Percentiles rank a stretch among this genome's conserved stretches.
Evolutionary conservation across 2,888 invertebrate species (phyloP).

Genomic region (Lycocerus yunnanus): DNA sequence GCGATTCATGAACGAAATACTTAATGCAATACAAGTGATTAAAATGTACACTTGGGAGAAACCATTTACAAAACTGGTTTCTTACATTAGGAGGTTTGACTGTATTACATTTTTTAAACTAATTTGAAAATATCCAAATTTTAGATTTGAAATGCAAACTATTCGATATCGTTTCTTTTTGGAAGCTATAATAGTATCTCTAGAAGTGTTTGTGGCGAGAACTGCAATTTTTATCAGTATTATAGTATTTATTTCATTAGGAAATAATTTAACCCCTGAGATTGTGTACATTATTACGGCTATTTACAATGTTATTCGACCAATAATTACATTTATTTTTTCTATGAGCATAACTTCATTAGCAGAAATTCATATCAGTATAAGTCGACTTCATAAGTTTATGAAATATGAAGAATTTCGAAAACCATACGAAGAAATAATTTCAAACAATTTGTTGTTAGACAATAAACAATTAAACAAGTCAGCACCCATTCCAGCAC

Average conservation of each 20-base stretch:
- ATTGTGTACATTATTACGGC: conserved; percentile 87
- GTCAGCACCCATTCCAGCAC: not conserved
- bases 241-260: conserved; percentile 73
- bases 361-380: conserved; percentile 79
- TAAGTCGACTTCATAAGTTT: conserved; percentile 69
- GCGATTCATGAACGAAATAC: conserved; percentile 71
- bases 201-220: conserved; percentile 87
- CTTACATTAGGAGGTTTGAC: conserved; percentile 67
- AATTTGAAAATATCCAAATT: conserved; percentile 32
- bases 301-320: conserved; percentile 85
- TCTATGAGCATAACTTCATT: conserved; percentile 83
- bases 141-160: conserved; percentile 71
- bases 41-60: conserved; percentile 98
- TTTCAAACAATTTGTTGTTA: not conserved
- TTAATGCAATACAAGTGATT: conserved; percentile 82
- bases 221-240: conserved; percentile 86
- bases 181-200: conserved; percentile 76
- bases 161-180: conserved; percentile 78
- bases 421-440: conserved; percentile 35
- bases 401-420: conserved; percentile 57
- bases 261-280: conserved; percentile 77
- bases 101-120: not conserved
- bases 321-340: conserved; percentile 89
- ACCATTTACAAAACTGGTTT: conserved; percentile 84
- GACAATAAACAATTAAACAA: conserved; percentile 1